These are phyloP conservation scores for Drosophila truncata DNA, from an alignment of 1,140 invertebrate species.

Conservation along the genomic window DNA sequence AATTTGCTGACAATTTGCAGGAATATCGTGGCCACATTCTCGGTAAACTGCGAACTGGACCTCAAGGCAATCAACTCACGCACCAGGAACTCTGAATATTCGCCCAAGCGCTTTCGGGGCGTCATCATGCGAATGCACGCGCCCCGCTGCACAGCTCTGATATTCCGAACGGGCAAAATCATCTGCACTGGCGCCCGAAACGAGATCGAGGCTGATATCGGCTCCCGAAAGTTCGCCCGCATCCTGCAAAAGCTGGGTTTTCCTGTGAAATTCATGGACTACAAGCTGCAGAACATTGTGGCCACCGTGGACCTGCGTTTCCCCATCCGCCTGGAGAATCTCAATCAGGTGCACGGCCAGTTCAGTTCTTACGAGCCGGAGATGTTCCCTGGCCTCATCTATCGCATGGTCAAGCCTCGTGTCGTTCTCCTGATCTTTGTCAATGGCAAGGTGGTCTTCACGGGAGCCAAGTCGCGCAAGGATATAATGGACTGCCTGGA, in stretches of 20 bases:
- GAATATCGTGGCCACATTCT: conserved; percentile 98
- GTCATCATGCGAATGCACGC: conserved; percentile 99
- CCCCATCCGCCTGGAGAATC: conserved; percentile 97
- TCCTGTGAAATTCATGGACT: conserved; percentile 97
- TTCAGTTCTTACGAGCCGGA: conserved; percentile 97
- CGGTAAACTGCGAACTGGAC: conserved; percentile 94
- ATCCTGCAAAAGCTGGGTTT: conserved; percentile 99
- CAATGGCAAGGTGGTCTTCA: conserved; percentile 98
- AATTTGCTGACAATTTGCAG: conserved; percentile 85
- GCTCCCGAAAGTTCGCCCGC: conserved; percentile 98
- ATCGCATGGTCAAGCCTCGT: conserved; percentile 98
- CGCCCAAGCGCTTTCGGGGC: conserved; percentile 98
- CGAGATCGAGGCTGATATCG: conserved; percentile 96
- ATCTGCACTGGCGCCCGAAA: conserved; percentile 99
- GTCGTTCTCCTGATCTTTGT: conserved; percentile 99
- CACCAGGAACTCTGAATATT: conserved; percentile 99
- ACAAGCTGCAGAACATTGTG: conserved; percentile 99
- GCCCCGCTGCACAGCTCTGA: conserved; percentile 98
- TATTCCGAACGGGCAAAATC: conserved; percentile 99
- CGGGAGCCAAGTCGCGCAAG: conserved; percentile 96
- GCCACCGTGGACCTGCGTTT: conserved; percentile 99
- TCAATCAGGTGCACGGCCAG: conserved; percentile 97
- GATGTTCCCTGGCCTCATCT: conserved; percentile 98
- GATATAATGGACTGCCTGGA: conserved; percentile 98
- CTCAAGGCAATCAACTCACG: conserved; percentile 96